Evolutionary conservation across 2,113 vertebrate genomes (phyloP).

Genomic region (Neogale vison): DNA sequence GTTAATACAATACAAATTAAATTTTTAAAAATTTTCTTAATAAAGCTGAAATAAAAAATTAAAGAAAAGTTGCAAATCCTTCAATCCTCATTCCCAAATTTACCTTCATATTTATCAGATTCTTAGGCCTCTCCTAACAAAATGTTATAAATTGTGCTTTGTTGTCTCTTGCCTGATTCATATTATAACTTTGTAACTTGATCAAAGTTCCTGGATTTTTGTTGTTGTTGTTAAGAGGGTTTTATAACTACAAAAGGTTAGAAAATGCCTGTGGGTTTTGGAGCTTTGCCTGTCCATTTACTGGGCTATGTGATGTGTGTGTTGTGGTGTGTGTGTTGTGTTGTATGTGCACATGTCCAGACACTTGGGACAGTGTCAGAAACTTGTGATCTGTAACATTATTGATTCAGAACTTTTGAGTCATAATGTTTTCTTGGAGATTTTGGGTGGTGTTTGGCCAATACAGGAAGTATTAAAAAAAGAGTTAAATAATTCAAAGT

Average conservation of each 20-base stretch:
- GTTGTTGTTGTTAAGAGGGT: slow-evolving; percentile 16
- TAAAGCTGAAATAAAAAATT: background rate
- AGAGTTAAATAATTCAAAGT: slow-evolving; percentile 65
- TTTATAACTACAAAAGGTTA: slow-evolving; percentile 38
- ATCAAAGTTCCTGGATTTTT: slow-evolving; percentile 17
- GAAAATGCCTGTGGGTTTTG: background rate
- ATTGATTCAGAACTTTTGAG: slow-evolving; percentile 51
- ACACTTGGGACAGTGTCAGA: slow-evolving; percentile 22
- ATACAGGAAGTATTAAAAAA: slow-evolving; percentile 67
- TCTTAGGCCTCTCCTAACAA: background rate
- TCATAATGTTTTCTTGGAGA: slow-evolving; percentile 49
- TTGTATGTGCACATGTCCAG: background rate
- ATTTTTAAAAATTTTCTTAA: background rate
- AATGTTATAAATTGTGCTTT: background rate
- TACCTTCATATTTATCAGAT: background rate
- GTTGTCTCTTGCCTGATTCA: slow-evolving; percentile 33
- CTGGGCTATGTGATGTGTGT: background rate
- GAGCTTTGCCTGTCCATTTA: slow-evolving; percentile 8
- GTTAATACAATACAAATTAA: background rate
- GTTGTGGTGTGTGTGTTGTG: background rate
- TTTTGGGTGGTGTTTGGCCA: slow-evolving; percentile 53
- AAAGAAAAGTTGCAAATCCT: background rate
- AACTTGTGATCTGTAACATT: slow-evolving; percentile 47
- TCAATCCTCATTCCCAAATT: background rate
- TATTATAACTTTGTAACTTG: slow-evolving; percentile 5